A percentile compares a stretch with the other conserved stretches of the same genome.
Evolutionary conservation across 2,888 invertebrate genomes (phyloP).

Genomic region (Protonemura montana): DNA sequence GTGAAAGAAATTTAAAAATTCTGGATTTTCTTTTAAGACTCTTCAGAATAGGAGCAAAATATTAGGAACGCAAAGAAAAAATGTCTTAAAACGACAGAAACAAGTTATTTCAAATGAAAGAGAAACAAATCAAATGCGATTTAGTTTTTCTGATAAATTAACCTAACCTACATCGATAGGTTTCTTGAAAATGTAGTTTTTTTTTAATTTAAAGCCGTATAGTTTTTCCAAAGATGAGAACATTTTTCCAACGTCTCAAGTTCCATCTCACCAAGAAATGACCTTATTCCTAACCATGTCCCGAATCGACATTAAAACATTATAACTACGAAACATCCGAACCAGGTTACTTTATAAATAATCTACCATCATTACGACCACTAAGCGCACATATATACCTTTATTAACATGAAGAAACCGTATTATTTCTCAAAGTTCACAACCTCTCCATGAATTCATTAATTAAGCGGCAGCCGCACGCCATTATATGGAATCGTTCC

Average conservation of each 20-base stretch:
- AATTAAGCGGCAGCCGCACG: neutral
- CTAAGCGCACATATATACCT: neutral
- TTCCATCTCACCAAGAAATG: neutral
- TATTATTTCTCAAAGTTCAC: slow-evolving; percentile 31
- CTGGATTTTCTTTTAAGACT: too few relatives aligned
- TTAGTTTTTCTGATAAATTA: too few relatives aligned
- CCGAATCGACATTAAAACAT: neutral
- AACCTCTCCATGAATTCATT: slow-evolving; percentile 33
- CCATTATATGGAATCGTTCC: slow-evolving; percentile 39
- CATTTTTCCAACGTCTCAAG: neutral
- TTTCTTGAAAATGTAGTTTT: too few relatives aligned
- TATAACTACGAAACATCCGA: neutral
- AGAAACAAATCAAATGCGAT: too few relatives aligned
- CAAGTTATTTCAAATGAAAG: too few relatives aligned
- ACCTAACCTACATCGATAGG: too few relatives aligned
- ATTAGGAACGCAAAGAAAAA: too few relatives aligned
- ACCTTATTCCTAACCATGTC: neutral
- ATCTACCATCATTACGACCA: neutral
- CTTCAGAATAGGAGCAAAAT: too few relatives aligned
- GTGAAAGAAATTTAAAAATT: too few relatives aligned
- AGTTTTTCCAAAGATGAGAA: neutral
- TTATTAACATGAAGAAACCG: neutral
- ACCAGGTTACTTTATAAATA: slow-evolving; percentile 34
- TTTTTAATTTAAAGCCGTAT: too few relatives aligned
- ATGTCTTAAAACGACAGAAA: too few relatives aligned